These are phyloP conservation scores for Dasypus novemcinctus DNA, from an alignment of 2,113 vertebrate genomes.

Conservation along the genomic window DNA sequence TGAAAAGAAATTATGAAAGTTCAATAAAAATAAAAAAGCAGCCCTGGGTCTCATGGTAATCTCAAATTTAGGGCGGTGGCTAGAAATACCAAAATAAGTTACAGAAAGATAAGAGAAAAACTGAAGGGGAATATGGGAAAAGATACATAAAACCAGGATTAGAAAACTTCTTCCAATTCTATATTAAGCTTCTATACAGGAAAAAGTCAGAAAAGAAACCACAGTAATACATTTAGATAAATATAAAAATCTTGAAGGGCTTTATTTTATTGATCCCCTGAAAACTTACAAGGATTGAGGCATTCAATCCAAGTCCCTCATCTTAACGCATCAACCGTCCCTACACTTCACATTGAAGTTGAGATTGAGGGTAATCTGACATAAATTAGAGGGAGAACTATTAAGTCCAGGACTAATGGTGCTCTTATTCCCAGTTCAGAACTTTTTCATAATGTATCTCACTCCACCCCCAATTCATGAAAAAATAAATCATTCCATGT, in stretches of 20 bases:
- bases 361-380: background rate
- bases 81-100: background rate
- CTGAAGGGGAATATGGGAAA: background rate
- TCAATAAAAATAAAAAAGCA: background rate
- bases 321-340: background rate
- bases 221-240: background rate
- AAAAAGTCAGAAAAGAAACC: slow-evolving; percentile 1
- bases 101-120: background rate
- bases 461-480: background rate
- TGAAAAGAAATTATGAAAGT: background rate
- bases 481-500: background rate
- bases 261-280: background rate
- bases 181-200: background rate
- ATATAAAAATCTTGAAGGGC: background rate
- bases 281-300: background rate
- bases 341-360: background rate
- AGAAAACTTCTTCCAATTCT: background rate
- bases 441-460: background rate
- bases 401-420: background rate
- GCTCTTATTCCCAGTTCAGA: background rate
- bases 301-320: background rate
- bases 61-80: background rate
- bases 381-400: background rate
- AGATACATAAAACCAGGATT: background rate
- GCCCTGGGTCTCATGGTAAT: background rate